Conservation (phyloP, 2,888 invertebrate genomes). For the Cactoblastis cactorum region DNA sequence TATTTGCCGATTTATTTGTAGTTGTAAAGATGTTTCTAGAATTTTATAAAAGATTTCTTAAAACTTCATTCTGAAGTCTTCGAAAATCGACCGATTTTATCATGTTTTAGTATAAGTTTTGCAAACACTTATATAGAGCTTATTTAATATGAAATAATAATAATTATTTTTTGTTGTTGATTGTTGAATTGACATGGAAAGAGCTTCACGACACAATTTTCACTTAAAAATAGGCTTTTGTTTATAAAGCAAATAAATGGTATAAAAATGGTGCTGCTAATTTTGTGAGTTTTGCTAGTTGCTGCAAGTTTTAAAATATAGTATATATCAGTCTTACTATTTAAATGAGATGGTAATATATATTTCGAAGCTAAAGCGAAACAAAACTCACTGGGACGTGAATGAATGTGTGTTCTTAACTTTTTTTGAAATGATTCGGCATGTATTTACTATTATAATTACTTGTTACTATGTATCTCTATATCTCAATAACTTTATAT, state of each 20-base stretch:
- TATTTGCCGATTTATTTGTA: not conserved
- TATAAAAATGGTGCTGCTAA: too few species aligned
- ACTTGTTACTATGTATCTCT: slow-evolving; percentile 1
- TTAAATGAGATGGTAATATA: not conserved
- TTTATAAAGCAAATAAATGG: too few species aligned
- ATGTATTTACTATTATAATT: not conserved
- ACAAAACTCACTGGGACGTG: slow-evolving; percentile 21
- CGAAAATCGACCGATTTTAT: too few species aligned
- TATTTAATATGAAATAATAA: too few species aligned
- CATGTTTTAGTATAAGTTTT: too few species aligned
- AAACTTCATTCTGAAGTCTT: too few species aligned
- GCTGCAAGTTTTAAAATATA: not conserved
- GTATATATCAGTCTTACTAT: not conserved
- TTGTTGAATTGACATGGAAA: too few species aligned
- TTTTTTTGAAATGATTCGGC: slow-evolving; percentile 1
- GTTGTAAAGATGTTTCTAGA: not conserved
- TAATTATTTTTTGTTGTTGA: too few species aligned
- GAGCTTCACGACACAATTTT: too few species aligned
- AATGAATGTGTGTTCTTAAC: slow-evolving; percentile 16
- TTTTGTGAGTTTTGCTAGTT: not conserved
- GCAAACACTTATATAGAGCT: too few species aligned
- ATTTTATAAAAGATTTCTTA: not conserved
- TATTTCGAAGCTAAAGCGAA: not conserved
- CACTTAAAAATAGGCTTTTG: too few species aligned
- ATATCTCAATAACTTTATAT: slow-evolving; percentile 17